Base-by-base conservation (phyloP, 2,888 invertebrate genomes). In the Cheilosia variabilis region DNA sequence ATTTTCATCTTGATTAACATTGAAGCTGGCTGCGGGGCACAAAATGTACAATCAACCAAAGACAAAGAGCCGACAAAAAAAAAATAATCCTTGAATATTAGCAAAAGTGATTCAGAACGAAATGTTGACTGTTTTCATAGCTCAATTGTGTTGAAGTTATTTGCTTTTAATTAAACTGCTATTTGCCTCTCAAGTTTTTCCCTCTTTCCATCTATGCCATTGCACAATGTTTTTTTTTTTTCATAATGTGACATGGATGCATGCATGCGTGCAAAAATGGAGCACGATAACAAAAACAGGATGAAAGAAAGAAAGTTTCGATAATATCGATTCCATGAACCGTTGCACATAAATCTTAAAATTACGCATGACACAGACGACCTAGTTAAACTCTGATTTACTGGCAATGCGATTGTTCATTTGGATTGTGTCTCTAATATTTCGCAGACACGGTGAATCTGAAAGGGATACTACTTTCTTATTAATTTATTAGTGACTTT, bases 301-400 rank as follows among this genome's bases (percentile, higher is more conserved):
- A 55, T 34, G 27, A 27, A 7, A 17, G 15, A 17, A 55, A 10
- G 15, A 7, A 55, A n/a, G 34, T 55, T 55, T 15, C 31, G 31
- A 55, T n/a, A 31, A 13, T 58, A 58, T 58, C 57, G 57, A 58
- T 58, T 57, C 13, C 37, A 37, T 34, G 37, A 37, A 57, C 37
- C 37, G 15, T n/a, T 55, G 27, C n/a, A 50, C 22, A 58, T 58
- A 37, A 58, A 34, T 58, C 57, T 37, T 58, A 58, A 58, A 58
- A 58, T 19, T 37, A 15, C 57, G 4, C 57, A 15, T 37, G 13
- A 37, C 13, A 58, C 57, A 57, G 10, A 19, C 24, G 57, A 58
- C 57, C 57, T 37, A 58, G 37, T 58, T 58, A 24, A 58, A 13
- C 3, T 37, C 37, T 58, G 57, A 58, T 58, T 58, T 58, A 58